phyloP scores from a whole-genome alignment of 2,888 invertebrate species.

The Fragum whitleyi region DNA sequence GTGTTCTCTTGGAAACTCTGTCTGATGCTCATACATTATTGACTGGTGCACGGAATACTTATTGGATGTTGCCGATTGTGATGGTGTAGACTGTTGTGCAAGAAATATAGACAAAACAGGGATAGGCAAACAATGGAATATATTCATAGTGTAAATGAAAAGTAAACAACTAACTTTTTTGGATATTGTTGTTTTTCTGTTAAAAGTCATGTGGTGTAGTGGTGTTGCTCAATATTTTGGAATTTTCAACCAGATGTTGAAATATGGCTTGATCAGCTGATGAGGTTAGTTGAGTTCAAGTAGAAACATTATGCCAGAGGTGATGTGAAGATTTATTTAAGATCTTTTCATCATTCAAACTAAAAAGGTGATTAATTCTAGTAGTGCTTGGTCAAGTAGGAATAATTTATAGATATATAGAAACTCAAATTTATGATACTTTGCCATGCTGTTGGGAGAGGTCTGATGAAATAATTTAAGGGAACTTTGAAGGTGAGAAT shows the following conservation, averaged over 20 bases:
- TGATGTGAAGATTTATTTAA: no score
- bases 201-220: no score
- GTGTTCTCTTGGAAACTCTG: not conserved
- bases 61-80: slow-evolving; percentile 11
- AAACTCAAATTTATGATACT: no score
- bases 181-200: no score
- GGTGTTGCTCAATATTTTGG: no score
- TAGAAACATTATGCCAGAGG: slow-evolving; percentile 7
- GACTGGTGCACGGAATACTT: slow-evolving; percentile 19
- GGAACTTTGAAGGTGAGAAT: not conserved
- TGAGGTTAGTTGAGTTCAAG: slow-evolving; percentile 59
- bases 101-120: slow-evolving; percentile 1
- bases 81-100: not conserved
- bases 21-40: slow-evolving; percentile 23
- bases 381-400: no score
- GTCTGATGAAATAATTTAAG: no score
- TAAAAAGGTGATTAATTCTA: no score
- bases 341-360: no score
- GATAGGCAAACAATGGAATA: not conserved
- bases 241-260: not conserved
- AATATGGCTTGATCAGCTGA: slow-evolving; percentile 53
- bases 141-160: not conserved
- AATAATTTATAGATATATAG: no score
- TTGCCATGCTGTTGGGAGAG: no score
- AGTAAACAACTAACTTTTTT: no score